Evolutionary conservation across 1,140 invertebrate species (phyloP).

Genomic region (Bactericera cockerelli): DNA sequence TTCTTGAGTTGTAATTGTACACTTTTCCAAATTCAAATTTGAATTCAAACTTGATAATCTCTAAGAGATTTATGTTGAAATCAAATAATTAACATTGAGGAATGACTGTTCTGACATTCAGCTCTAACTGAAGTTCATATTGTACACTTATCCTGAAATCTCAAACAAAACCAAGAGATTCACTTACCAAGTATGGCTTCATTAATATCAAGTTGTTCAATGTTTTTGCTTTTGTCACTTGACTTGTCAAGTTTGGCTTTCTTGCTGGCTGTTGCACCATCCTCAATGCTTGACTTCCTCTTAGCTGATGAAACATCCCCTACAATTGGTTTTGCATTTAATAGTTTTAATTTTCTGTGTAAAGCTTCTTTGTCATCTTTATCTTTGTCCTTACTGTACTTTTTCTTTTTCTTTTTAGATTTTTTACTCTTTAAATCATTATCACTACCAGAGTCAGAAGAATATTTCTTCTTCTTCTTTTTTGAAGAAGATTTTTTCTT

Average conservation of each 20-base stretch:
- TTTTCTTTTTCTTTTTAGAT: conserved; percentile 40
- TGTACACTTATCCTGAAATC: too few species aligned
- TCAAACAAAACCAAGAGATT: too few species aligned
- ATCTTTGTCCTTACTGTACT: conserved; percentile 32
- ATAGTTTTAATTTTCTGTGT: conserved; percentile 5
- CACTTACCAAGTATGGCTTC: not conserved
- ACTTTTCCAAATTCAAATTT: too few species aligned
- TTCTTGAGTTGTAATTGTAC: too few species aligned
- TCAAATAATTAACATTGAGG: too few species aligned
- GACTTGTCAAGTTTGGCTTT: conserved; percentile 18
- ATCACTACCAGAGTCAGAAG: conserved; percentile 12
- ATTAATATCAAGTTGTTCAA: not conserved
- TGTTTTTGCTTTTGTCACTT: conserved; percentile 10
- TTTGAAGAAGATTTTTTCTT: conserved; percentile 13
- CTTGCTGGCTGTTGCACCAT: conserved; percentile 19
- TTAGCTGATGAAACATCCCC: not conserved
- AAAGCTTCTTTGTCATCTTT: conserved; percentile 26
- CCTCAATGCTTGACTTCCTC: conserved; percentile 14
- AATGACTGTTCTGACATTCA: too few species aligned
- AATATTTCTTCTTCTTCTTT: conserved; percentile 17
- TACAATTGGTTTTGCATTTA: too few species aligned
- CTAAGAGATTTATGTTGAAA: too few species aligned
- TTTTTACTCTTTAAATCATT: conserved; percentile 24
- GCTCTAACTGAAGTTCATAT: too few species aligned
- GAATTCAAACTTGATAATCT: too few species aligned